phyloP scores from a whole-genome alignment of 2,888 invertebrate genomes.

The Euplexia lucipara region DNA sequence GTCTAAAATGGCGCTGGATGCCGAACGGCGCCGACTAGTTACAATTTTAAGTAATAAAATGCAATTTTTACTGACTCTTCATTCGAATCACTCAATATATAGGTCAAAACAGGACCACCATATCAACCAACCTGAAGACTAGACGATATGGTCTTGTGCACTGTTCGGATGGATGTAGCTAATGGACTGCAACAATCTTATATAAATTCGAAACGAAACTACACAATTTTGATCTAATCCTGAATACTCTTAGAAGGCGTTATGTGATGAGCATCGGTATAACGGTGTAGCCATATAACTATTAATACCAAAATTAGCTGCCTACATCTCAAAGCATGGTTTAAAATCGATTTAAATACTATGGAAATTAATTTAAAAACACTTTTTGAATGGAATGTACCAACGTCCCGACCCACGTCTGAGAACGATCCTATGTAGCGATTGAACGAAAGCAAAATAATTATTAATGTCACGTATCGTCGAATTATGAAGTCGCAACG shows the following conservation, averaged over 20 bases:
- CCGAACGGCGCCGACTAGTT: constrained; percentile 23
- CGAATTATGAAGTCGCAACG: constrained; percentile 77
- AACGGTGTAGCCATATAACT: background rate
- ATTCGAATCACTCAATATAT: constrained; percentile 12
- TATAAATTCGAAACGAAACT: background rate
- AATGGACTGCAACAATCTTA: background rate
- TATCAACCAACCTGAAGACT: background rate
- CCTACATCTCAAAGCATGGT: background rate
- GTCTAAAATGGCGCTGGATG: constrained; percentile 48
- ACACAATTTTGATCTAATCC: background rate
- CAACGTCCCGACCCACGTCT: constrained; percentile 45
- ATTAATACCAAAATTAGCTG: background rate
- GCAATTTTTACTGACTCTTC: constrained; percentile 3
- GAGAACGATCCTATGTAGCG: constrained; percentile 60
- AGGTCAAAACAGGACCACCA: constrained; percentile 8
- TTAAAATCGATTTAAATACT: background rate
- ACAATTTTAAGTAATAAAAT: constrained; percentile 20
- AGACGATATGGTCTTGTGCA: background rate
- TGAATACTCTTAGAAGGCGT: background rate
- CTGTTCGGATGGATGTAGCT: background rate
- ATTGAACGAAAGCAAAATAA: constrained; percentile 77
- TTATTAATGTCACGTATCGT: constrained; percentile 82
- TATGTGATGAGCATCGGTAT: background rate
- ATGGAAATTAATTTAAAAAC: constrained; percentile 7
- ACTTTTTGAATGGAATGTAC: constrained; percentile 35